Conservation (phyloP, 2,113 vertebrate genomes). For the Procavia capensis region DNA sequence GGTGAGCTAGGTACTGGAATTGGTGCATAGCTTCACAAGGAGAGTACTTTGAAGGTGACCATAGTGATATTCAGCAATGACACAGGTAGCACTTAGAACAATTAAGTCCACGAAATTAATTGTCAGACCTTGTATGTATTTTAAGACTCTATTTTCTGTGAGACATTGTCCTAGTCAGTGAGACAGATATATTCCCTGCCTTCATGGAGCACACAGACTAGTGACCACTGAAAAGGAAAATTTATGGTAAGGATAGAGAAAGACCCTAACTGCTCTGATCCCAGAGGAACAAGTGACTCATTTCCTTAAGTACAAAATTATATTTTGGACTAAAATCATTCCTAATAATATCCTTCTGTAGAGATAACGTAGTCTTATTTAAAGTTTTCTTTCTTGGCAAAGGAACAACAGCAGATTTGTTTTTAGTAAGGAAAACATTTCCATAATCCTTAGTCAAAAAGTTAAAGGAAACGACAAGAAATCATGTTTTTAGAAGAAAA, state of each 20-base stretch:
- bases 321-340: not conserved
- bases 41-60: no score
- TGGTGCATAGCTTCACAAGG: no score
- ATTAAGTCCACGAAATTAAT: no score
- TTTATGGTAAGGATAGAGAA: not conserved
- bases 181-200: not conserved
- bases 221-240: not conserved
- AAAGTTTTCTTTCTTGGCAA: not conserved
- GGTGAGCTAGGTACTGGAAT: no score
- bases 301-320: not conserved
- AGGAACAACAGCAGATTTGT: not conserved
- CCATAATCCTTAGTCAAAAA: slow-evolving; percentile 40
- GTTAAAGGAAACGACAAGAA: slow-evolving; percentile 26
- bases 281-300: not conserved
- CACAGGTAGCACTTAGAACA: no score
- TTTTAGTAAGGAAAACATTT: slow-evolving; percentile 6
- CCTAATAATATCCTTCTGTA: not conserved
- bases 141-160: not conserved
- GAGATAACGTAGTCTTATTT: not conserved
- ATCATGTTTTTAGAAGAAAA: not conserved
- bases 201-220: not conserved
- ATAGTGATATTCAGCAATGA: no score
- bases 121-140: no score
- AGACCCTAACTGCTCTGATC: not conserved
- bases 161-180: not conserved